Evolutionary conservation across 2,113 vertebrate species (phyloP).

Genomic region (Lycocorax pyrrhopterus): DNA sequence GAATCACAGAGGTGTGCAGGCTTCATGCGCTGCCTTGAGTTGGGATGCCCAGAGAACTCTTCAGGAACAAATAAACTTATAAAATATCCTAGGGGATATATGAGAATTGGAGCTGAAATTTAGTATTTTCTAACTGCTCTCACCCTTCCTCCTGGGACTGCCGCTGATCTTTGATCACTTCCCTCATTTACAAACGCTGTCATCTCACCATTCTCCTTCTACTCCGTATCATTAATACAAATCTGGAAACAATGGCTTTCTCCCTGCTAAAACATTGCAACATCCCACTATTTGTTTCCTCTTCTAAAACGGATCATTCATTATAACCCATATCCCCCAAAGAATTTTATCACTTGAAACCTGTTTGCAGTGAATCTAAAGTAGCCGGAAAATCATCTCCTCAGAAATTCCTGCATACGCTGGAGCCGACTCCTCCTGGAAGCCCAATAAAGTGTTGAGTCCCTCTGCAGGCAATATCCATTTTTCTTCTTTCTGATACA

Average conservation of each 20-base stretch:
- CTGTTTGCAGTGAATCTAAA: slow-evolving; percentile 62
- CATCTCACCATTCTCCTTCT: slow-evolving; percentile 23
- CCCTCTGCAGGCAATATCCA: slow-evolving; percentile 50
- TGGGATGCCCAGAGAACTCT: background rate
- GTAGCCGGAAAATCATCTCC: slow-evolving; percentile 38
- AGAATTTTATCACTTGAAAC: slow-evolving; percentile 67
- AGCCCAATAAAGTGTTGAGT: slow-evolving; percentile 47
- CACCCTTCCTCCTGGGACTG: slow-evolving; percentile 28
- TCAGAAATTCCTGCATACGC: background rate
- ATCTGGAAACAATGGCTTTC: slow-evolving; percentile 59
- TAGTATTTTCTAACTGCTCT: slow-evolving; percentile 36
- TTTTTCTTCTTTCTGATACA: slow-evolving; percentile 51
- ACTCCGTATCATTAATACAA: slow-evolving; percentile 38
- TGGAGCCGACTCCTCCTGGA: slow-evolving; percentile 26
- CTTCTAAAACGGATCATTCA: slow-evolving; percentile 40
- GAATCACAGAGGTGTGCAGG: background rate
- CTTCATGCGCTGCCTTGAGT: background rate
- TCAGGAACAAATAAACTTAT: background rate
- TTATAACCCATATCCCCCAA: slow-evolving; percentile 56
- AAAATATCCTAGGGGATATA: background rate
- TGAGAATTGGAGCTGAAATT: background rate
- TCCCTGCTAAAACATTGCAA: slow-evolving; percentile 46
- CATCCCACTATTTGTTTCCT: slow-evolving; percentile 54
- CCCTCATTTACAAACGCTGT: slow-evolving; percentile 33
- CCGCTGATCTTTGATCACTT: slow-evolving; percentile 38